These are phyloP conservation scores for Perizoma affinitatum DNA, from an alignment of 2,888 invertebrate species.

Conservation along the genomic window DNA sequence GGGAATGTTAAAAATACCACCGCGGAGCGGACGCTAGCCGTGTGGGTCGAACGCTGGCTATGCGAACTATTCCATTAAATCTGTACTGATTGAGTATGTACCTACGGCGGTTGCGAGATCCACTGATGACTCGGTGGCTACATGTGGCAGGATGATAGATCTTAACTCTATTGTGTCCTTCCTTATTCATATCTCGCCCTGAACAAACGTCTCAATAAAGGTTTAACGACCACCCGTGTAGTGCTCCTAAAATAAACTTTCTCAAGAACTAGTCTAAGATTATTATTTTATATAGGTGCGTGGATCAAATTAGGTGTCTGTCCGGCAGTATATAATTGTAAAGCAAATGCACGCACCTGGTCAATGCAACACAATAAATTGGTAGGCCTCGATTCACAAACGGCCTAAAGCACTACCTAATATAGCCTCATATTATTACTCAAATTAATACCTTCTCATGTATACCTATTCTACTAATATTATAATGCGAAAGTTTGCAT, in stretches of 20 bases:
- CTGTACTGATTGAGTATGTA: slow-evolving; percentile 39
- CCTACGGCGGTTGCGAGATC: slow-evolving; percentile 18
- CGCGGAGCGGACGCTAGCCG: slow-evolving; percentile 58
- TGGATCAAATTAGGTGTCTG: slow-evolving; percentile 6
- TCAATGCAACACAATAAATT: too few relatives aligned
- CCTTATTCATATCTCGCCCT: slow-evolving; percentile 29
- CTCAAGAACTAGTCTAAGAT: slow-evolving; percentile 10
- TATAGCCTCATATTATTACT: too few relatives aligned
- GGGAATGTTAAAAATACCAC: slow-evolving; percentile 84
- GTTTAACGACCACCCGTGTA: slow-evolving; percentile 5
- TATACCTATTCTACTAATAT: too few relatives aligned
- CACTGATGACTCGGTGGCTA: slow-evolving; percentile 20
- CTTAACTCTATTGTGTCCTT: slow-evolving; percentile 40
- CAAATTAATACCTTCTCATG: too few relatives aligned
- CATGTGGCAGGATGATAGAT: slow-evolving; percentile 39
- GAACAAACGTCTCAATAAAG: slow-evolving; percentile 20
- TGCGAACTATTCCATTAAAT: slow-evolving; percentile 63
- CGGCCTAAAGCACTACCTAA: too few relatives aligned
- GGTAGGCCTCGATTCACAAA: too few relatives aligned
- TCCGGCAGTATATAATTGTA: background rate
- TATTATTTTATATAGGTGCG: slow-evolving; percentile 1
- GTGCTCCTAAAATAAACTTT: slow-evolving; percentile 18
- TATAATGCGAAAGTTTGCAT: too few relatives aligned
- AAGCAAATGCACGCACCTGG: too few relatives aligned
- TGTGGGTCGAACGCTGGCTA: slow-evolving; percentile 53